Base-by-base conservation (phyloP, 2,888 invertebrate species). In the Temnothorax rugatulus region DNA sequence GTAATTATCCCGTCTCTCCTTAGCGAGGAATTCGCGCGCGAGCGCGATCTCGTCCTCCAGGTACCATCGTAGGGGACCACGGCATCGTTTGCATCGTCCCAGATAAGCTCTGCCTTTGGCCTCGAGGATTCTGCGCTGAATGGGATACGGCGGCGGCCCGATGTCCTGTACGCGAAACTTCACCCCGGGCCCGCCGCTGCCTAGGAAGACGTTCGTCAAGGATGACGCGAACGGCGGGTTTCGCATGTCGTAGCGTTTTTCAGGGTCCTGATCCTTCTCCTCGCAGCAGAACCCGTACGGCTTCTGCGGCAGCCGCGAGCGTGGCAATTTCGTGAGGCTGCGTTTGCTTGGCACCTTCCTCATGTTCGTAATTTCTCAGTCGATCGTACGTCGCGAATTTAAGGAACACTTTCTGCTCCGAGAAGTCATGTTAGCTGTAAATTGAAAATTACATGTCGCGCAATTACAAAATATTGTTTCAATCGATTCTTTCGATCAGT, bases 251-350 rank as follows among this genome's bases (percentile, higher is more conserved):
- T 92, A 88, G 1, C 73, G 69, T 9, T 90, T 90, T 4, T 87
- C 86, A 4, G 87, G 86, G 81, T 93, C 91, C 29, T 91, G 91
- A 47, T 85, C 83, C 38, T 88, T 88, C 7, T 87, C 68, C 38
- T 93, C 91, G 74, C 94, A 94, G 82, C 94, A 94, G 77, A 93
- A 93, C 38, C 90, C 92, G 2, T 91, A 94, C 0, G 93, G 93
- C 82, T 93, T 93, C 50, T 69, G 79, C 18, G 44, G 52, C 21
- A 79, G n/a, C 2, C 11, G 44, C 44, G 9, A 38, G 4, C 75
- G 82, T 5, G 66, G 44, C 11, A 44, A 15, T 59, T 18, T 15
- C 82, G 84, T 61, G 18, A 68, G 57, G 1, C 29, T 15, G 4
- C 69, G 75, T 41, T 76, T 81, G 15, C 15, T 38, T 2, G 21